Evolutionary conservation across 2,797 vertebrate genomes (phyloP), one percentile per base, ranked within the genome.

Genomic region (Staurois parvus): DNA sequence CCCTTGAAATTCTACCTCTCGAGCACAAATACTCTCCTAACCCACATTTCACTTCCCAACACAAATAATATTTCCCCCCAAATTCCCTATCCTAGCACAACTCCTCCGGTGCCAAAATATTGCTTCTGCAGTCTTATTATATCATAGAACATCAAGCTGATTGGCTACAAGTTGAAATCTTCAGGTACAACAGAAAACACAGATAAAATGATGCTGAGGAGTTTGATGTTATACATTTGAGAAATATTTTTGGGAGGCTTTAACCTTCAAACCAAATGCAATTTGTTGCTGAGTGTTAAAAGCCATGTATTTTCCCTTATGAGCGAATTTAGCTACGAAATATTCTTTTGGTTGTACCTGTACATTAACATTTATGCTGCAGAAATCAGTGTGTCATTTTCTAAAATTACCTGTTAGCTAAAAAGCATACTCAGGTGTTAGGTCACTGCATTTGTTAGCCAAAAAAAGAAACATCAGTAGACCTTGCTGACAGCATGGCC

Each of bases 401-500:
- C 62, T 66, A n/a, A 66, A 66, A 66, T 66, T 28, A 7, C 62
- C 62, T 66, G 62, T 66, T 66, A 66, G 62, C 62, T 66, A 28
- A 66, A 66, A 66, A 66, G 26, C 62, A 66, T 66, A 56, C 24
- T 56, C 52, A 56, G 52, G 52, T 56, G 62, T 66, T 66, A 66
- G 62, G n/a, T 66, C 62, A 66, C 62, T 13, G 26, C 26, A 28
- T 26, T 66, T 66, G 24, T 11, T 66, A 9, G 11, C 62, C 62
- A n/a, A 66, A 66, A 66, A 66, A 66, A 66, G 62, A 28, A 66
- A 28, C 24, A 66, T 26, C 24, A 66, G 62, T 66, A 66, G 62
- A 1, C 62, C 26, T 26, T 66, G 24, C 62, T 66, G 62, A 66
- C 62, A 66, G 62, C 62, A 9, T 66, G n/a, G 24, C 62, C 26